Percentiles rank a stretch among this genome's conserved stretches.
These are phyloP conservation scores for Drosophila neotestacea DNA, from an alignment of 2,888 invertebrate species.

Conservation along the genomic window DNA sequence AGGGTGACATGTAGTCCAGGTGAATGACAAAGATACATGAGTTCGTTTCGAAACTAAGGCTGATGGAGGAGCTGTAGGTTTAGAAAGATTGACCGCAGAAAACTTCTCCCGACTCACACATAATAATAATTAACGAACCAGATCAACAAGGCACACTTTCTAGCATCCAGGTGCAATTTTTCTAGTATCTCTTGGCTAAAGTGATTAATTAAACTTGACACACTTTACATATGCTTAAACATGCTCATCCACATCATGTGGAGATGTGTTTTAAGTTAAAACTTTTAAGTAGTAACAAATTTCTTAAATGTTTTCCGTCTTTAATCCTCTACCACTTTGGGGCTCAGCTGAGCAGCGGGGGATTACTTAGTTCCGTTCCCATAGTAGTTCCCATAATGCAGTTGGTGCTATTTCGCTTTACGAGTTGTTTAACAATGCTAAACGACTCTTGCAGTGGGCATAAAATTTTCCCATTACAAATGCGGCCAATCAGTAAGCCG, in stretches of 20 bases:
- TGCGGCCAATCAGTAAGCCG: slow-evolving; percentile 69
- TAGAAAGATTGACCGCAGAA: too few relatives aligned
- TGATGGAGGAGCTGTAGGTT: too few relatives aligned
- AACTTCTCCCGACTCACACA: too few relatives aligned
- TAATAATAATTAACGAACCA: too few relatives aligned
- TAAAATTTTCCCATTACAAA: slow-evolving; percentile 57
- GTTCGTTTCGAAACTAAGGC: too few relatives aligned
- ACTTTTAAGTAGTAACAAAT: slow-evolving; percentile 37
- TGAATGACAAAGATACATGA: too few relatives aligned
- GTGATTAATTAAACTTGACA: slow-evolving; percentile 74
- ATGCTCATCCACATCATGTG: slow-evolving; percentile 1
- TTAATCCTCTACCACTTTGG: slow-evolving; percentile 37
- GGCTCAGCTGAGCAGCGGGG: slow-evolving; percentile 56
- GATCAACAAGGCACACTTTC: not conserved
- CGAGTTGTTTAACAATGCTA: slow-evolving; percentile 75
- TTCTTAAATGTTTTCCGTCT: slow-evolving; percentile 50
- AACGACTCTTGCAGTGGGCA: slow-evolving; percentile 64
- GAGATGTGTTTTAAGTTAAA: not conserved
- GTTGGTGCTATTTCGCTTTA: slow-evolving; percentile 63
- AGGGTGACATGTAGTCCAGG: too few relatives aligned
- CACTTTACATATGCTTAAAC: slow-evolving; percentile 43
- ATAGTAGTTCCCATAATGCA: slow-evolving; percentile 66
- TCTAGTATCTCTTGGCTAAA: slow-evolving; percentile 12
- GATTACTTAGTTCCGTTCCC: slow-evolving; percentile 70
- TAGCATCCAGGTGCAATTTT: not conserved